Evolutionary conservation across 2,888 invertebrate species (phyloP), one percentile per base, ranked within the genome.

Genomic region (Syrista parreyssii): DNA sequence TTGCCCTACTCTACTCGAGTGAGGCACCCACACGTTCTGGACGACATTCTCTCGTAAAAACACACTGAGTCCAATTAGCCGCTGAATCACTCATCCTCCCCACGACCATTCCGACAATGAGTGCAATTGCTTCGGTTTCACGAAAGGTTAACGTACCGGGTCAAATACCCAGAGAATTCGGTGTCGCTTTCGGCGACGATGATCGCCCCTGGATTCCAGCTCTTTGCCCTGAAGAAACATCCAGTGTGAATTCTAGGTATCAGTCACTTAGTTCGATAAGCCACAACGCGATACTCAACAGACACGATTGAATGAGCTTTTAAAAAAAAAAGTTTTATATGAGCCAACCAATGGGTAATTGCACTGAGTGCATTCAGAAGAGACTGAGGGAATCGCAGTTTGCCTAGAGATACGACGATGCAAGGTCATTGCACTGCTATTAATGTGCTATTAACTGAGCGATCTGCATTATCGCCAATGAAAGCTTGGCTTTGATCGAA

Each of bases 111-210:
- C 78, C 82, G 84, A 82, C 87, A 89, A 89, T 88, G 87, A 90
- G 87, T 89, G 89, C 89, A 90, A 91, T 91, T 91, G 89, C 89
- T 86, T 85, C 86, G 87, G 87, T 87, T 88, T 86, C 86, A 55
- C 88, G 86, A 86, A 88, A 88, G 90, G 91, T 91, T 90, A 90
- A 90, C 87, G 87, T 86, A 86, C 84, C 85, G 86, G 91, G 78
- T 89, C 90, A 88, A 90, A 90, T 88, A 83, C 87, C 84, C 84
- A 84, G 83, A 85, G 91, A 90, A 91, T 91, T 90, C 83, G 87
- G 87, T 89, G 88, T 89, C 88, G 86, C 87, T 87, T 89, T 88
- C 86, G 85, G 84, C 82, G 30, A 75, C 36, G 74, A 80, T 40
- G 73, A 55, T 55, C 55, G 55, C 23, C 55, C 23, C 55, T 9